These are phyloP conservation scores for Yponomeuta evonymella DNA, from an alignment of 2,888 invertebrate species.

Conservation along the genomic window DNA sequence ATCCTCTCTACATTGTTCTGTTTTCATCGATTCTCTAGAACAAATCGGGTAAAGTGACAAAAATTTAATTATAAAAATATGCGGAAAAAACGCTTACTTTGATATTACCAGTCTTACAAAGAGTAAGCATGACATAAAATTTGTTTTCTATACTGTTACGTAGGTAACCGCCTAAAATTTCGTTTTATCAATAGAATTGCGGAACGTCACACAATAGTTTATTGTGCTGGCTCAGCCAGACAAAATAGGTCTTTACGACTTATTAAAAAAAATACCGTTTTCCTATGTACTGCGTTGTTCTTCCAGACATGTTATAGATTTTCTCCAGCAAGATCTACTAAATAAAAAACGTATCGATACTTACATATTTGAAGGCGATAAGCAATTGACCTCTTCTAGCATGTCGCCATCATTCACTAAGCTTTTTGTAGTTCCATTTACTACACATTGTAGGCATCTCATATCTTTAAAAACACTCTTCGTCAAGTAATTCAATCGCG, in stretches of 20 bases:
- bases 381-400: slow-evolving; percentile 41
- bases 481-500: slow-evolving; percentile 45
- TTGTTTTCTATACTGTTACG: too few relatives aligned
- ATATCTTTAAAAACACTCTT: slow-evolving; percentile 50
- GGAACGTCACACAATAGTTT: too few relatives aligned
- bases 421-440: slow-evolving; percentile 36
- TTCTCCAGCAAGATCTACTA: not conserved
- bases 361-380: slow-evolving; percentile 51
- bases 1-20: slow-evolving; percentile 41
- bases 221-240: too few relatives aligned
- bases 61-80: not conserved
- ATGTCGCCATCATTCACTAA: slow-evolving; percentile 27
- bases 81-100: not conserved
- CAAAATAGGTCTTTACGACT: too few relatives aligned
- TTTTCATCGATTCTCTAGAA: slow-evolving; percentile 38
- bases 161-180: too few relatives aligned
- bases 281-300: too few relatives aligned
- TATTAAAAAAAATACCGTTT: too few relatives aligned
- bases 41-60: not conserved
- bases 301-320: not conserved
- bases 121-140: too few relatives aligned
- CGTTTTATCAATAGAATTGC: too few relatives aligned
- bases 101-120: too few relatives aligned
- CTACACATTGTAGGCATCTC: slow-evolving; percentile 57
- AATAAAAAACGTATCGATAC: slow-evolving; percentile 24